Base-by-base conservation (phyloP, 1,140 invertebrate species). In the Sinonovacula constricta region DNA sequence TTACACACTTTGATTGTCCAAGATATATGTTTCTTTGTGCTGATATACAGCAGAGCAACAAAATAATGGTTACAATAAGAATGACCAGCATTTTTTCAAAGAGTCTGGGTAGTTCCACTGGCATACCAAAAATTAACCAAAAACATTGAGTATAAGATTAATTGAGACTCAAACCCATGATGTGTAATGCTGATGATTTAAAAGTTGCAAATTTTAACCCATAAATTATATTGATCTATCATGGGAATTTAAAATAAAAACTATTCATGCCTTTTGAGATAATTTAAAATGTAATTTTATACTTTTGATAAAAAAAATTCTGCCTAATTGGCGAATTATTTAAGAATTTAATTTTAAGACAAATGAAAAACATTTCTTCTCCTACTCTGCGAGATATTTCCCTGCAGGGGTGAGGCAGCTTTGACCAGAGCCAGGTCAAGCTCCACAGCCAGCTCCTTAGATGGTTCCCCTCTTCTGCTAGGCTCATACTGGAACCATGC, bases 401-500 rank as follows among this genome's bases (percentile, higher is more conserved):
- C 76, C 45, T 87, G 85, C 57, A 90, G 65, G 15, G 88, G 86
- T 31, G 83, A 85, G 2, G 89, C 77, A 26, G 85, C 84, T 51
- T 89, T 71, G 18, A 83, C 88, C 36, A 90, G 74, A 14, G 66
- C 81, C n/a, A 83, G 33, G 74, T 89, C 86, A 26, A 90, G 72
- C 14, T 83, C 81, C 7, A 88, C 72, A 59, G 80, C 71, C 24
- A 34, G 70, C 59, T 28, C 63, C n/a, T 59, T 51, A 10, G 72
- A n/a, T 28, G 67, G 24, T 49, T 34, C 30, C 14, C 60, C 49
- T 49, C 56, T 78, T 81, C 84, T 90, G 86, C 67, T 89, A 2
- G 93, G 92, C 14, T 84, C 86, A 85, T 94, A 94, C 24, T 92
- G 85, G 2, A 95, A 86, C 94, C 94, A 95, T 34, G 92, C 89